These are phyloP conservation scores for Cephalotes varians DNA, from an alignment of 2,888 invertebrate species.

Conservation along the genomic window DNA sequence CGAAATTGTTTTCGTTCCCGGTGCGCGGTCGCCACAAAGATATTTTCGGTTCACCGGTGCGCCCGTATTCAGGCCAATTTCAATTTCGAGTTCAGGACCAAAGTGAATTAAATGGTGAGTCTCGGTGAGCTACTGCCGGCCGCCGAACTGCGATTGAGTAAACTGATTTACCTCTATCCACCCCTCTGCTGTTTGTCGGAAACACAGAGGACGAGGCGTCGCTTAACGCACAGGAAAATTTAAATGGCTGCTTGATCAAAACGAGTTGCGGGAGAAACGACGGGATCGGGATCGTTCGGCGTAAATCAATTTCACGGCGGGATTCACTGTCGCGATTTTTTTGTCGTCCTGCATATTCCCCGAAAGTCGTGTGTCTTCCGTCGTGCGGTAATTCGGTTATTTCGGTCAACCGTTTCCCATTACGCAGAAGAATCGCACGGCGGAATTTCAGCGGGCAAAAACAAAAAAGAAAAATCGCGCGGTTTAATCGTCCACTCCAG, in stretches of 20 bases:
- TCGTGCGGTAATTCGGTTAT: slow-evolving; percentile 20
- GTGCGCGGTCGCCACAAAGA: slow-evolving; percentile 45
- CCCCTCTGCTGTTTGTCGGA: slow-evolving; percentile 1
- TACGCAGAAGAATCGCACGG: slow-evolving; percentile 2
- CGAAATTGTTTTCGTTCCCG: slow-evolving; percentile 49
- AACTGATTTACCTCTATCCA: slow-evolving; percentile 31
- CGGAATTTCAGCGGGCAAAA: slow-evolving; percentile 15
- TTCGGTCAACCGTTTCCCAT: slow-evolving; percentile 5
- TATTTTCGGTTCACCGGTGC: slow-evolving; percentile 51
- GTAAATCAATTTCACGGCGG: slow-evolving; percentile 37
- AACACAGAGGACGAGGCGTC: slow-evolving; percentile 31
- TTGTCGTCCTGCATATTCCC: background rate
- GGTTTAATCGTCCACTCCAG: slow-evolving; percentile 13
- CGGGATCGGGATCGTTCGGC: background rate
- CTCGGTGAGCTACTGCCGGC: slow-evolving; percentile 31
- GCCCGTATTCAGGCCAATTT: slow-evolving; percentile 45
- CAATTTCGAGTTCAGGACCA: slow-evolving; percentile 49
- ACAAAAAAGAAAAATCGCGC: background rate
- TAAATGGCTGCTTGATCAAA: slow-evolving; percentile 29
- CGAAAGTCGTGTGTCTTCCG: slow-evolving; percentile 18
- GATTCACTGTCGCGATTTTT: slow-evolving; percentile 8
- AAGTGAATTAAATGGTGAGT: slow-evolving; percentile 50
- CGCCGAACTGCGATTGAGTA: slow-evolving; percentile 40
- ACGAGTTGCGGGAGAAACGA: background rate
- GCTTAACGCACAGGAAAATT: slow-evolving; percentile 41